Evolutionary conservation across 2,113 vertebrate genomes (phyloP).

Genomic region (Fulmarus glacialis): DNA sequence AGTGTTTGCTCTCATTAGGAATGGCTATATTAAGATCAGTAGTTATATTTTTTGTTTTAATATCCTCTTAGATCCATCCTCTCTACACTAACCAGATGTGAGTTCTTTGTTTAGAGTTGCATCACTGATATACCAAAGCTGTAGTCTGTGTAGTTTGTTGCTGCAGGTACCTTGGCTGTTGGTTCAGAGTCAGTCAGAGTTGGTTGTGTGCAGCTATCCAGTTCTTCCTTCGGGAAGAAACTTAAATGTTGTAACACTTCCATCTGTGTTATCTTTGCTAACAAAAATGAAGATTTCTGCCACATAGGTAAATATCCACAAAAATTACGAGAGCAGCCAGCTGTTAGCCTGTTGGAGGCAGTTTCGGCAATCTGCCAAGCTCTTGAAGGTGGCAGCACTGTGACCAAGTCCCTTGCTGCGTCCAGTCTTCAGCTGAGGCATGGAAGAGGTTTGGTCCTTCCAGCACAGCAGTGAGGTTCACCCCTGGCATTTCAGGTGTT

Average conservation of each 20-base stretch:
- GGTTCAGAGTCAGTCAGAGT: not conserved
- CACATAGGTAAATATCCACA: not conserved
- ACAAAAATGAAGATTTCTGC: not conserved
- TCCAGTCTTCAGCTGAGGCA: fast-evolving
- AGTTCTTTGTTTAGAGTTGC: not conserved
- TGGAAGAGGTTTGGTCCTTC: not conserved
- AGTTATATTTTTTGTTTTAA: not conserved
- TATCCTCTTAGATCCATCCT: not conserved
- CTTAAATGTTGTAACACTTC: not conserved
- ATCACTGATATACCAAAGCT: not conserved
- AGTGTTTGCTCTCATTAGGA: not conserved
- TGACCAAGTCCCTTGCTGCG: not conserved
- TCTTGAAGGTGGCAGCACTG: not conserved
- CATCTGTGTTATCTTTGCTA: not conserved
- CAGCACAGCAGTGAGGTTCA: not conserved
- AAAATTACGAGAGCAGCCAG: too few relatives aligned
- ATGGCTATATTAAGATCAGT: not conserved
- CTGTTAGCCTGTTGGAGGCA: not conserved
- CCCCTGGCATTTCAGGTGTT: not conserved
- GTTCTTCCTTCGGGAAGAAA: not conserved
- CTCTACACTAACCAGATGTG: not conserved
- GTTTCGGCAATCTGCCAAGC: fast-evolving
- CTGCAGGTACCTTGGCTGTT: not conserved
- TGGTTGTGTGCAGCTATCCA: not conserved
- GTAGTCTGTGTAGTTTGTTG: not conserved